Evolutionary conservation across 2,888 invertebrate genomes (phyloP).

Genomic region (Sesia bembeciformis): DNA sequence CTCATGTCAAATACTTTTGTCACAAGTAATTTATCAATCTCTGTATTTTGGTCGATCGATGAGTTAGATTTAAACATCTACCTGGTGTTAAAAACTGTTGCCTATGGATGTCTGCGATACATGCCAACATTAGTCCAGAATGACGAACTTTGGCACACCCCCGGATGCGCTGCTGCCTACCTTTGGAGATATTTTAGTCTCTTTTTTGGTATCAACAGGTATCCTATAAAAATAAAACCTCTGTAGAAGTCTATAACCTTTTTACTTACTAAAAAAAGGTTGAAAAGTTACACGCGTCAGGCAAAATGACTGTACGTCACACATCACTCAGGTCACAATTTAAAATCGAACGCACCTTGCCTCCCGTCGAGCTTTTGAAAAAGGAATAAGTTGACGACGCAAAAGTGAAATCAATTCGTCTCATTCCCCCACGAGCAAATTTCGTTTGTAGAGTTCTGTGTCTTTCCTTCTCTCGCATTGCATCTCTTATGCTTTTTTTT

Average conservation of each 20-base stretch:
- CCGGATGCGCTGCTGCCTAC: too few relatives aligned
- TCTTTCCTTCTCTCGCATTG: constrained; percentile 35
- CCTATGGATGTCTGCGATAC: too few relatives aligned
- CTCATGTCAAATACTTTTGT: too few relatives aligned
- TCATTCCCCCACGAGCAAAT: constrained; percentile 17
- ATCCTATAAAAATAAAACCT: too few relatives aligned
- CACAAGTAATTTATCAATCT: too few relatives aligned
- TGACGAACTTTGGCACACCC: too few relatives aligned
- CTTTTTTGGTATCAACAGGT: too few relatives aligned
- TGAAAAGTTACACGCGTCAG: not conserved
- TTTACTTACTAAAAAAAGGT: not conserved
- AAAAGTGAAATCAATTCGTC: constrained; percentile 37
- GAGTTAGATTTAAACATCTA: too few relatives aligned
- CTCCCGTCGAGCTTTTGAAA: constrained; percentile 64
- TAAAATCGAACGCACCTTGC: constrained; percentile 68
- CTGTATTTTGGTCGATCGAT: too few relatives aligned
- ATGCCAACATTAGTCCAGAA: too few relatives aligned
- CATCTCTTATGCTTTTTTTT: constrained; percentile 55
- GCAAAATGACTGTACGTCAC: constrained; percentile 25
- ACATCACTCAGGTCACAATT: constrained; percentile 60
- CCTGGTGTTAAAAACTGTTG: too few relatives aligned
- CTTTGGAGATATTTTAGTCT: too few relatives aligned
- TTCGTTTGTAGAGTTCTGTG: constrained; percentile 13
- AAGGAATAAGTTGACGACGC: constrained; percentile 40
- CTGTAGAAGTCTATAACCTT: not conserved